These are phyloP conservation scores for Tipula lateralis DNA, from an alignment of 2,888 invertebrate species.

Conservation along the genomic window DNA sequence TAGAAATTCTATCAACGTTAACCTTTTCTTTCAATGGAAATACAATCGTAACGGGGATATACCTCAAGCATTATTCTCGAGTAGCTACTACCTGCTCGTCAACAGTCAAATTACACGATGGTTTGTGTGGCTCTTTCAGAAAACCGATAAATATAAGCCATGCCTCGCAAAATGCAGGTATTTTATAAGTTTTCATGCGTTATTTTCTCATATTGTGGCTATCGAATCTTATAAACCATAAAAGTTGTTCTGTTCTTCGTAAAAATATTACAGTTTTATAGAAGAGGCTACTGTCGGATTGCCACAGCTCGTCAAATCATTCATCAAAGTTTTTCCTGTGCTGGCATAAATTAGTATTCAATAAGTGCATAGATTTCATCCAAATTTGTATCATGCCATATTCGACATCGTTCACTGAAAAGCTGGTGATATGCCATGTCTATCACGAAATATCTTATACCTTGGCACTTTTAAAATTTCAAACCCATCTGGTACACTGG, in stretches of 20 bases:
- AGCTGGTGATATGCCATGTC: not conserved
- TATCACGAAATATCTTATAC: not conserved
- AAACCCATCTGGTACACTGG: no score
- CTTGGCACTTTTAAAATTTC: no score
- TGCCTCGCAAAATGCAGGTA: not conserved
- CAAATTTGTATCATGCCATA: not conserved
- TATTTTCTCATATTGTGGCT: not conserved
- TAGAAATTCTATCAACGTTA: no score
- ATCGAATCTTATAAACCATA: not conserved
- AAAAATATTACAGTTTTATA: not conserved
- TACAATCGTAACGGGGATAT: no score
- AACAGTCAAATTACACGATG: no score
- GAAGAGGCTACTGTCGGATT: not conserved
- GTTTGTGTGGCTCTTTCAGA: not conserved
- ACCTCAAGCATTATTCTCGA: no score
- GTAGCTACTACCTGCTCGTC: no score
- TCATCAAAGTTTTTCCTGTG: not conserved
- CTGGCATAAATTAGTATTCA: no score
- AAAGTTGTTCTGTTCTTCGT: not conserved
- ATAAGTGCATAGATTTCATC: not conserved
- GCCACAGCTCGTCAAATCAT: not conserved
- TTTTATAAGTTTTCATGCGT: not conserved
- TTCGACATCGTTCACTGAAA: not conserved
- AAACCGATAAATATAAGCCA: no score
- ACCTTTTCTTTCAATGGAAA: no score